Evolutionary conservation across 2,113 vertebrate species (phyloP), one percentile per base, ranked within the genome.

Genomic region (Xiphophorus hellerii): DNA sequence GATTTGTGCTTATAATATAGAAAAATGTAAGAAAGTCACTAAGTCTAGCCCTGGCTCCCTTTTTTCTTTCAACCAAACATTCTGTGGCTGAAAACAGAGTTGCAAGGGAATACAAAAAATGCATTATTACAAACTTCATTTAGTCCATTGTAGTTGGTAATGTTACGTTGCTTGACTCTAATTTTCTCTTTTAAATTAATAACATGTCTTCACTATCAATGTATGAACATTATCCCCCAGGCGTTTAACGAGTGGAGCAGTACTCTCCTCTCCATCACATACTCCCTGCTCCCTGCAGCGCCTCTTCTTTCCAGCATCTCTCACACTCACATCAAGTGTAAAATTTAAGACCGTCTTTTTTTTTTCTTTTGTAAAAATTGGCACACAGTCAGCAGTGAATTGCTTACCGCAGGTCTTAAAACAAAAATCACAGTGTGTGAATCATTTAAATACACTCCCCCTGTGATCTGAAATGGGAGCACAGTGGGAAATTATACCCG

Each of bases 381-480:
- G 17, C 28, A 44, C 68, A 58, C 5, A 51, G 31, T 69, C 48
- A 69, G 67, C 44, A 30, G 48, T 29, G 29, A 54, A 69, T 54
- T 69, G 65, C 63, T 42, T 42, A 67, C 39, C 29, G 66, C 30
- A 69, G 54, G 31, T 30, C 48, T 42, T 67, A 63, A 62, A 62
- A 62, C 28, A 62, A 44, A 44, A 67, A 35, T 37, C 31, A 42
- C 64, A 39, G 35, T 28, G 14, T 44, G 27, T 67, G 65, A 67
- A 67, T 67, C 27, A 67, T 67, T 67, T 28, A 44, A 67, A 66
- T 42, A 27, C 37, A 28, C 37, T 44, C 37, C 37, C 33, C 35
- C 42, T 44, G 65, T n/a, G 31, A 44, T 27, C 11, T 66, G 64
- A 39, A 66, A 66, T 25, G 35, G 33, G 9, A 66, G 27, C 30